Evolutionary conservation across 2,888 invertebrate genomes (phyloP).

Genomic region (Therioaphis trifolii): DNA sequence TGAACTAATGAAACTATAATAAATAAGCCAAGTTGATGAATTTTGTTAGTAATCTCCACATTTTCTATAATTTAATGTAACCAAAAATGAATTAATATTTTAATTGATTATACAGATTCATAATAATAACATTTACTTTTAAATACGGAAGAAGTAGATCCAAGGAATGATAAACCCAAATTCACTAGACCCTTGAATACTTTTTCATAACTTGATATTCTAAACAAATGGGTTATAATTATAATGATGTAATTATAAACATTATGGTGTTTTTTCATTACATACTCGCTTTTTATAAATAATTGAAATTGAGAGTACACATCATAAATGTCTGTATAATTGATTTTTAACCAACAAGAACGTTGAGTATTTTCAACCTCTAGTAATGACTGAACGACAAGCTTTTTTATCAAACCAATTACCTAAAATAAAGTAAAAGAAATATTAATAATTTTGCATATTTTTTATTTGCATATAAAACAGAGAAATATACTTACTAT

Average conservation of each 20-base stretch:
- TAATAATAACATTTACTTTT: slow-evolving; percentile 67
- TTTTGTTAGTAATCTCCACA: slow-evolving; percentile 68
- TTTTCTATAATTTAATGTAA: slow-evolving; percentile 67
- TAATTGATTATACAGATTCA: background rate
- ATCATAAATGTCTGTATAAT: slow-evolving; percentile 48
- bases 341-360: slow-evolving; percentile 44
- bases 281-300: slow-evolving; percentile 60
- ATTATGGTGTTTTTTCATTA: background rate
- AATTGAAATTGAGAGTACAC: slow-evolving; percentile 40
- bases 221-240: slow-evolving; percentile 65
- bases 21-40: slow-evolving; percentile 72
- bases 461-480: too few species aligned
- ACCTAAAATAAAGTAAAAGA: slow-evolving; percentile 37
- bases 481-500: too few species aligned
- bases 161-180: slow-evolving; percentile 71
- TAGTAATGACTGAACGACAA: slow-evolving; percentile 37
- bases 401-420: slow-evolving; percentile 45
- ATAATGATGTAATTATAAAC: background rate
- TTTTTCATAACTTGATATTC: slow-evolving; percentile 71
- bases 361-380: slow-evolving; percentile 41
- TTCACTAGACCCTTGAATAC: slow-evolving; percentile 72
- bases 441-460: too few species aligned
- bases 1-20: slow-evolving; percentile 74
- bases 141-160: slow-evolving; percentile 61
- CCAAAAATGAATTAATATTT: background rate